Evolutionary conservation across 1,140 invertebrate genomes (phyloP).

Genomic region (Stenopsyche tienmushanensis): DNA sequence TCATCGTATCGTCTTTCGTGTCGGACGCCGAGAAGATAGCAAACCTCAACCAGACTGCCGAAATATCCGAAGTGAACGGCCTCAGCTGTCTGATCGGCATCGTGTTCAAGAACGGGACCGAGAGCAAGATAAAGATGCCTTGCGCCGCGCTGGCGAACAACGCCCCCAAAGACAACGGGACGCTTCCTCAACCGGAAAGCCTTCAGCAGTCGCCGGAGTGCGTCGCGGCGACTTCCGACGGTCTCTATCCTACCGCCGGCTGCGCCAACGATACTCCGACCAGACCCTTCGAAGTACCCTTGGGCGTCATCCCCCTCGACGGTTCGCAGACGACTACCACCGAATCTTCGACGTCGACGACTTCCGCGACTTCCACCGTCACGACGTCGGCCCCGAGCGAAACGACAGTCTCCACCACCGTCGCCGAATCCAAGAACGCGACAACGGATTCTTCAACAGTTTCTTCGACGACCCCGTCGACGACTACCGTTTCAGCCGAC

Average conservation of each 20-base stretch:
- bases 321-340: not conserved
- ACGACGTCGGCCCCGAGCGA: not conserved
- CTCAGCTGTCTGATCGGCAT: conserved; percentile 53
- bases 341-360: not conserved
- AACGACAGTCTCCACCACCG: not conserved
- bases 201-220: conserved; percentile 9
- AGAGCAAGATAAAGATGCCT: conserved; percentile 54
- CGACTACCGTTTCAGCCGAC: no score
- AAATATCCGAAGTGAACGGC: conserved; percentile 9
- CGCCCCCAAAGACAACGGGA: conserved; percentile 29
- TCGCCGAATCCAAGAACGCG: not conserved
- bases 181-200: not conserved
- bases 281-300: not conserved
- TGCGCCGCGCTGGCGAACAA: conserved; percentile 47
- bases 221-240: not conserved
- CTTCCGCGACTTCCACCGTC: conserved; percentile 1
- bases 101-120: conserved; percentile 48
- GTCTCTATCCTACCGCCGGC: not conserved
- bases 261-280: not conserved
- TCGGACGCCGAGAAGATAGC: conserved; percentile 50
- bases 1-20: conserved; percentile 54
- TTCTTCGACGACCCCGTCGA: not conserved
- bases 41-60: conserved; percentile 43
- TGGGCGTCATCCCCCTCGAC: conserved; percentile 25
- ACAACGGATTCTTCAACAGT: not conserved